Conservation (phyloP, 2,888 invertebrate genomes). For the Actias luna region DNA sequence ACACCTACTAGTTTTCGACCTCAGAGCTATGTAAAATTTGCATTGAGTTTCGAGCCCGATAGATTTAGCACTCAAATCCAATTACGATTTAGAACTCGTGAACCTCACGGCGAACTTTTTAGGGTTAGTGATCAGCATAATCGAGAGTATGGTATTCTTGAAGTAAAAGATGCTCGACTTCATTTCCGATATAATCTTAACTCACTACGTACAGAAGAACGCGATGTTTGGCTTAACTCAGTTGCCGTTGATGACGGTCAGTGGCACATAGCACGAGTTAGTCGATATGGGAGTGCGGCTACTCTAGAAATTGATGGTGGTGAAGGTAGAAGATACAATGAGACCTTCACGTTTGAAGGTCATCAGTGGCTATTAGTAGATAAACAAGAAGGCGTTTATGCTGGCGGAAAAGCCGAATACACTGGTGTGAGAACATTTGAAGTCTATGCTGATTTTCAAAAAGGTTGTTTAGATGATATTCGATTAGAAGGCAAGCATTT, state of each 20-base stretch:
- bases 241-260: slow-evolving; percentile 97
- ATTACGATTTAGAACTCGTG: slow-evolving; percentile 95
- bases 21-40: slow-evolving; percentile 98
- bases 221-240: slow-evolving; percentile 93
- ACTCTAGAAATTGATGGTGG: slow-evolving; percentile 96
- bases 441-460: slow-evolving; percentile 96
- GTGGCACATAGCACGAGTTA: slow-evolving; percentile 97
- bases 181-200: slow-evolving; percentile 97
- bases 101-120: slow-evolving; percentile 96
- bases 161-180: slow-evolving; percentile 94
- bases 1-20: slow-evolving; percentile 95
- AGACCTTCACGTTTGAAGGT: slow-evolving; percentile 93
- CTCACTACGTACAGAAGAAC: slow-evolving; percentile 93
- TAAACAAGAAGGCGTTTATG: slow-evolving; percentile 97
- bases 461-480: slow-evolving; percentile 88
- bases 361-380: slow-evolving; percentile 96
- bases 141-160: slow-evolving; percentile 94
- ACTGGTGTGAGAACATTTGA: slow-evolving; percentile 96
- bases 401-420: slow-evolving; percentile 97
- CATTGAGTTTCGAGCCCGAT: slow-evolving; percentile 96
- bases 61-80: slow-evolving; percentile 96
- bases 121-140: slow-evolving; percentile 97
- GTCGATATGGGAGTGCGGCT: slow-evolving; percentile 95
- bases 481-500: slow-evolving; percentile 97
- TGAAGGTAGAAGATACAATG: slow-evolving; percentile 95